Conservation (phyloP, 2,113 vertebrate genomes). For the Hepsetus odoe region DNA sequence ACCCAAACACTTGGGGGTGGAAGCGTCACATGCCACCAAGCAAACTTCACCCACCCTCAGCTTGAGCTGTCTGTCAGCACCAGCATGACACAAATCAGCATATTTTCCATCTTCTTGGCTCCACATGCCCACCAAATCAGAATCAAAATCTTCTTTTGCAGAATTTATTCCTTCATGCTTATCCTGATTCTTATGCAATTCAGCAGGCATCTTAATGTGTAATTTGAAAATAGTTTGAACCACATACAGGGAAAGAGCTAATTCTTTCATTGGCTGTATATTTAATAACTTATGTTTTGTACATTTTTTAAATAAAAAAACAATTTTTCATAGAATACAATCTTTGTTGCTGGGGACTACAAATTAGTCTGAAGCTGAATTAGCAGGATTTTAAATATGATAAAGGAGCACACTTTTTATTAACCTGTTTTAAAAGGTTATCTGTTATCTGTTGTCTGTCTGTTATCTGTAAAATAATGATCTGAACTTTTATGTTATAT, state of each 20-base stretch:
- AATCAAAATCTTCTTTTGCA: not conserved
- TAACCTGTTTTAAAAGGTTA: too few species aligned
- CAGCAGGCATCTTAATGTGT: not conserved
- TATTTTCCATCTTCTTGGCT: not conserved
- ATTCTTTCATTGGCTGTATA: not conserved
- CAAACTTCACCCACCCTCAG: not conserved
- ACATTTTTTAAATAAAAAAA: too few species aligned
- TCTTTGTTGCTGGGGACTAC: not conserved
- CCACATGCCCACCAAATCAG: not conserved
- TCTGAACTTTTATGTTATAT: too few species aligned
- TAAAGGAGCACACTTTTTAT: not conserved
- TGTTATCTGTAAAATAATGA: too few species aligned
- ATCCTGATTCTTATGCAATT: not conserved
- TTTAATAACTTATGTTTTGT: too few species aligned
- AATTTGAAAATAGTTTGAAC: constrained; percentile 12
- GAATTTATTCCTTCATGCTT: not conserved
- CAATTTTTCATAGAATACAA: too few species aligned
- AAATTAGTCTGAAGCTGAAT: too few species aligned
- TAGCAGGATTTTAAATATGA: too few species aligned
- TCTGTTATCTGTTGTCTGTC: too few species aligned
- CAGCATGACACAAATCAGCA: not conserved
- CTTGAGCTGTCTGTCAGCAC: not conserved
- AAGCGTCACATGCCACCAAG: constrained; percentile 49
- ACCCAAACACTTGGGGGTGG: constrained; percentile 65
- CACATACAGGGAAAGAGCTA: not conserved